Conservation (phyloP, 2,113 vertebrate species). For the Arenaria interpres region DNA sequence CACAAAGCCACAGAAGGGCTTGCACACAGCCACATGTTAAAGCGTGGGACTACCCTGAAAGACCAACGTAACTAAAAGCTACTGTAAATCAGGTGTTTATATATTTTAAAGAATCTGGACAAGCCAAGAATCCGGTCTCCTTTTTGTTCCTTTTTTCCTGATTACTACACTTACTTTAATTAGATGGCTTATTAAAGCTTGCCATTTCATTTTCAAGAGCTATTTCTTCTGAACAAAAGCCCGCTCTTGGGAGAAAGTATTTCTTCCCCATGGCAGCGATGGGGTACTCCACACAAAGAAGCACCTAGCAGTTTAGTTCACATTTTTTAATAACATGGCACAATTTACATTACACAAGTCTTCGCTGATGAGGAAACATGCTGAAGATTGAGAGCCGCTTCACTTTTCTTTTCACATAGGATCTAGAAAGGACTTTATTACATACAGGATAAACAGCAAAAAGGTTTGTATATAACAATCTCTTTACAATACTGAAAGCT, state of each 20-base stretch:
- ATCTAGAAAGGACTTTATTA: slow-evolving; percentile 95
- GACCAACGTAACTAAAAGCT: neutral
- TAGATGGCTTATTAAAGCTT: neutral
- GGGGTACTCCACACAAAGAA: slow-evolving; percentile 77
- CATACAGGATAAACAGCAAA: slow-evolving; percentile 97
- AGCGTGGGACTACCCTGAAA: neutral
- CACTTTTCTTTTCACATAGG: slow-evolving; percentile 89
- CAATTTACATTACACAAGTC: slow-evolving; percentile 99
- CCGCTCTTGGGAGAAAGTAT: neutral
- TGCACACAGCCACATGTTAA: neutral
- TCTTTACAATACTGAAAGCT: slow-evolving; percentile 97
- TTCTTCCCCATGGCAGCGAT: slow-evolving; percentile 24
- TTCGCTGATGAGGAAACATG: slow-evolving; percentile 97
- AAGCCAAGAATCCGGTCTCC: neutral
- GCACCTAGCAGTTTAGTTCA: slow-evolving; percentile 86
- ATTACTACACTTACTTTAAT: neutral
- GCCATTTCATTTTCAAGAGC: neutral
- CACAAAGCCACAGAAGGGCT: neutral
- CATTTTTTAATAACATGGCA: slow-evolving; percentile 99
- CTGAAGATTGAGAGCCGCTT: slow-evolving; percentile 93
- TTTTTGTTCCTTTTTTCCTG: neutral
- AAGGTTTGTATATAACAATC: slow-evolving; percentile 92
- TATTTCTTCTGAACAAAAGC: neutral
- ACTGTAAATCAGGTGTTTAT: neutral
- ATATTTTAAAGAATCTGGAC: neutral